phyloP scores from a whole-genome alignment of 1,140 invertebrate species.

The Euura saliciscinereae region DNA sequence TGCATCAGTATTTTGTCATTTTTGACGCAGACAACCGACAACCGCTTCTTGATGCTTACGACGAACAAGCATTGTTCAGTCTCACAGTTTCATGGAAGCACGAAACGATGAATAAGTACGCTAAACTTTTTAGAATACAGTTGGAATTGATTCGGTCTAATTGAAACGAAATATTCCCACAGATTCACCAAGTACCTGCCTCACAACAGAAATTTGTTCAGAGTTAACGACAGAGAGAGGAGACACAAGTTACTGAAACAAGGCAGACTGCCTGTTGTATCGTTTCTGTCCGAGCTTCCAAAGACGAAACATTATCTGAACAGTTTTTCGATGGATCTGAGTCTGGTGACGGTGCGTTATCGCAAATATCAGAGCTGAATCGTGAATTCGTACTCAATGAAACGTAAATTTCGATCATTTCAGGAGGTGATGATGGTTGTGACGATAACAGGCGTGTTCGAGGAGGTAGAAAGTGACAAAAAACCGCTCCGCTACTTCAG shows the following conservation, averaged over 20 bases:
- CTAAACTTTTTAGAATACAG: not conserved
- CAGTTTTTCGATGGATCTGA: conserved; percentile 79
- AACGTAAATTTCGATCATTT: conserved; percentile 24
- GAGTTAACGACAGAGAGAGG: conserved; percentile 62
- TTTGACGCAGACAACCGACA: conserved; percentile 79
- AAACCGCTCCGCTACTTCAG: conserved; percentile 72
- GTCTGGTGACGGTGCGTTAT: conserved; percentile 69
- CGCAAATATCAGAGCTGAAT: not conserved
- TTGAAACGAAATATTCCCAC: conserved; percentile 33
- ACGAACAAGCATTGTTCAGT: conserved; percentile 77
- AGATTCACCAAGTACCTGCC: conserved; percentile 68
- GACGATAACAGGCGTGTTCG: conserved; percentile 74
- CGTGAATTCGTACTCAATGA: not conserved
- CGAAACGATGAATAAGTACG: not conserved
- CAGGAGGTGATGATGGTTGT: conserved; percentile 71
- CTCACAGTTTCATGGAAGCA: conserved; percentile 39
- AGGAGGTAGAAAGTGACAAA: conserved; percentile 59
- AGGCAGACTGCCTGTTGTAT: conserved; percentile 73
- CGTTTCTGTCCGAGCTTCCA: conserved; percentile 73
- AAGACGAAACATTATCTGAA: conserved; percentile 77
- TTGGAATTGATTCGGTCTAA: not conserved
- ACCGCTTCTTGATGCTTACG: conserved; percentile 79
- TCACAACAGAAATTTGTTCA: conserved; percentile 74
- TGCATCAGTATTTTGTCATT: conserved; percentile 78
- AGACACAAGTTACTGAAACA: conserved; percentile 67